Evolutionary conservation across 2,797 vertebrate species (phyloP).

Genomic region (Philypnodon macrostomus): DNA sequence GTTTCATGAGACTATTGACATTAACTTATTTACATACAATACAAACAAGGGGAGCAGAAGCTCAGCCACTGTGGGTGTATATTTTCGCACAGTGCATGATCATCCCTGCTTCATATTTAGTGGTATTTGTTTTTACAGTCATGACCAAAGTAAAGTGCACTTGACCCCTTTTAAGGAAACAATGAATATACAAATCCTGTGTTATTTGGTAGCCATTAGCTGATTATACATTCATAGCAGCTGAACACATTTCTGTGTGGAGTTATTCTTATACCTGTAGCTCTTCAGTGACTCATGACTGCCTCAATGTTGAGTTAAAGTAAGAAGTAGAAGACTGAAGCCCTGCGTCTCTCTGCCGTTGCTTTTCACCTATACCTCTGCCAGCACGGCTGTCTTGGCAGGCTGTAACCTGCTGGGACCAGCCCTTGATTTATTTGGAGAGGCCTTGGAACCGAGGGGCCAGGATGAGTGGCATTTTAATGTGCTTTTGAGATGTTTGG

Average conservation of each 20-base stretch:
- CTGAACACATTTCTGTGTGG: slow-evolving; percentile 9
- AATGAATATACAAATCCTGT: slow-evolving; percentile 24
- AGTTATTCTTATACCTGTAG: slow-evolving; percentile 32
- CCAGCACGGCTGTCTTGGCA: slow-evolving; percentile 57
- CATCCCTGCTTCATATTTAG: slow-evolving; percentile 13
- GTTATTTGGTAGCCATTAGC: slow-evolving; percentile 44
- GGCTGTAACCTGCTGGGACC: slow-evolving; percentile 68
- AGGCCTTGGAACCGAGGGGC: slow-evolving; percentile 60
- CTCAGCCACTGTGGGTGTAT: slow-evolving; percentile 16
- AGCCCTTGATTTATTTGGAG: slow-evolving; percentile 80
- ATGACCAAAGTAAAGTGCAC: slow-evolving; percentile 34
- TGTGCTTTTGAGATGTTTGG: slow-evolving; percentile 84
- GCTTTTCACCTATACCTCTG: slow-evolving; percentile 48
- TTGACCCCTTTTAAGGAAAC: slow-evolving; percentile 48
- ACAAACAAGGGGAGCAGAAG: slow-evolving; percentile 13
- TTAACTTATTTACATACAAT: slow-evolving; percentile 36
- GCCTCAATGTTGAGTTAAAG: slow-evolving; percentile 39
- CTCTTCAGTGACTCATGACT: slow-evolving; percentile 7
- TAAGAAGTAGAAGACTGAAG: slow-evolving; percentile 13
- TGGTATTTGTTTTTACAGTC: slow-evolving; percentile 36
- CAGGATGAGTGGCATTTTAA: slow-evolving; percentile 83
- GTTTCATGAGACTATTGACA: slow-evolving; percentile 24
- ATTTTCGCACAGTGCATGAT: slow-evolving; percentile 13
- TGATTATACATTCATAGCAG: slow-evolving; percentile 39
- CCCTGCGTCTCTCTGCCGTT: slow-evolving; percentile 39